Evolutionary conservation across 2,113 vertebrate genomes (phyloP).

Genomic region (Rhynchopsitta pachyrhyncha): DNA sequence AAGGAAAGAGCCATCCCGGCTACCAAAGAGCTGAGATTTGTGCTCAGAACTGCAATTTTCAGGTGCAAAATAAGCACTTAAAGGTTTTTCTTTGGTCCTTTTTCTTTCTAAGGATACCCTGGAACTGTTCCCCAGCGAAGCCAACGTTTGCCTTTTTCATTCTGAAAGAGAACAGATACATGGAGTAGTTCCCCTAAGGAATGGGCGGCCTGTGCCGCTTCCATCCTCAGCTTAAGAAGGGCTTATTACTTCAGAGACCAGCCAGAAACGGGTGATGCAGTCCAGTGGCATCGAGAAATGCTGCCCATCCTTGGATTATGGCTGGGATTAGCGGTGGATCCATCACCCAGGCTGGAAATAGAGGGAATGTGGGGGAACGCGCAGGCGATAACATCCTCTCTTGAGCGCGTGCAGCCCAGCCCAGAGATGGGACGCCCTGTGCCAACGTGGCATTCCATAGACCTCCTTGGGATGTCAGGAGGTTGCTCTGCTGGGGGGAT

Average conservation of each 20-base stretch:
- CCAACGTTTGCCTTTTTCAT: conserved; percentile 93
- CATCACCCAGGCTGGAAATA: not conserved
- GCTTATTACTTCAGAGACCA: not conserved
- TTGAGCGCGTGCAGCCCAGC: not conserved
- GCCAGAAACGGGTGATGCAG: not conserved
- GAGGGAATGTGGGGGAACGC: not conserved
- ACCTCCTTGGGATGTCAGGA: not conserved
- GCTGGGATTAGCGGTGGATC: not conserved
- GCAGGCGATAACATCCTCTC: not conserved
- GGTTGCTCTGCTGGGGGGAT: not conserved
- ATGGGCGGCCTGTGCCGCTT: not conserved
- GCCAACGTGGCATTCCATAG: conserved; percentile 24
- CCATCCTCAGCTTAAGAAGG: not conserved
- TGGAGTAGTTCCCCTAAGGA: conserved; percentile 70
- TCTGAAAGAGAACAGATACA: conserved; percentile 96
- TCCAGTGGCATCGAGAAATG: not conserved
- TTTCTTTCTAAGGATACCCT: conserved; percentile 82
- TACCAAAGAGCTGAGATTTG: not conserved
- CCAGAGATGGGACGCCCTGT: not conserved
- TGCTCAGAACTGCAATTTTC: not conserved
- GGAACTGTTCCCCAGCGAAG: conserved; percentile 85
- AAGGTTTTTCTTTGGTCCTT: not conserved
- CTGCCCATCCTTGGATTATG: not conserved
- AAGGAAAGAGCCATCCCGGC: not conserved
- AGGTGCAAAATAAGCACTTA: not conserved